Percentiles rank a stretch among this genome's conserved stretches.
These are phyloP conservation scores for Drosophila putrida DNA, from an alignment of 2,888 invertebrate genomes.

Conservation along the genomic window DNA sequence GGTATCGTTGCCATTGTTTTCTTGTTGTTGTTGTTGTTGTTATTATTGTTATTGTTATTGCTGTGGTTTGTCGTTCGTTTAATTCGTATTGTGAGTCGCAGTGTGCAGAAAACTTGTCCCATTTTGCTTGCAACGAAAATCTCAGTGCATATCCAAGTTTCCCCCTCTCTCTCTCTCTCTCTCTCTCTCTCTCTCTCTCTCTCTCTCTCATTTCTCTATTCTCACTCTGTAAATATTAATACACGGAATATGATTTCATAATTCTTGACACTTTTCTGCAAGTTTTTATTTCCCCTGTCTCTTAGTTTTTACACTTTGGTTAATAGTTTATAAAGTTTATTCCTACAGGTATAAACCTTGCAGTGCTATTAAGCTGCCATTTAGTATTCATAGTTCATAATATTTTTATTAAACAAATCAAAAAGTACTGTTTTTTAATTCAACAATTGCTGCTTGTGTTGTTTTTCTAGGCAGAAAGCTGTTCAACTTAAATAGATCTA, in stretches of 20 bases:
- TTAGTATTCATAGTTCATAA: no score
- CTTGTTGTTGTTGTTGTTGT: conserved; percentile 9
- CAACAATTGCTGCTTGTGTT: neutral
- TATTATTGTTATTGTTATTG: neutral
- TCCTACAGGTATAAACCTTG: no score
- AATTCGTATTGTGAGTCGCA: neutral
- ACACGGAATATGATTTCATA: neutral
- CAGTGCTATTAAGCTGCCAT: no score
- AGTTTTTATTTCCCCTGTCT: no score
- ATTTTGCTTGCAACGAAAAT: conserved; percentile 1
- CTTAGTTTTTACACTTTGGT: no score
- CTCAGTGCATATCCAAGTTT: neutral
- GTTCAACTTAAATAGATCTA: no score
- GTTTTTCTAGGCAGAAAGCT: no score
- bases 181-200: neutral
- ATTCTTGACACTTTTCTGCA: no score
- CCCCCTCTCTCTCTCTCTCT: neutral
- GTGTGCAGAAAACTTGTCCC: neutral
- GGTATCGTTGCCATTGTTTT: conserved; percentile 1
- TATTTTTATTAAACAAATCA: no score
- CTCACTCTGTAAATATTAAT: no score
- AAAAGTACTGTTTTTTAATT: neutral
- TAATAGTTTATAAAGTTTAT: no score
- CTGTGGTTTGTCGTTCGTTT: conserved; percentile 1
- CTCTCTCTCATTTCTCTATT: neutral